Base-by-base conservation (phyloP, 2,888 invertebrate species). In the Lasioglossum figueresi region DNA sequence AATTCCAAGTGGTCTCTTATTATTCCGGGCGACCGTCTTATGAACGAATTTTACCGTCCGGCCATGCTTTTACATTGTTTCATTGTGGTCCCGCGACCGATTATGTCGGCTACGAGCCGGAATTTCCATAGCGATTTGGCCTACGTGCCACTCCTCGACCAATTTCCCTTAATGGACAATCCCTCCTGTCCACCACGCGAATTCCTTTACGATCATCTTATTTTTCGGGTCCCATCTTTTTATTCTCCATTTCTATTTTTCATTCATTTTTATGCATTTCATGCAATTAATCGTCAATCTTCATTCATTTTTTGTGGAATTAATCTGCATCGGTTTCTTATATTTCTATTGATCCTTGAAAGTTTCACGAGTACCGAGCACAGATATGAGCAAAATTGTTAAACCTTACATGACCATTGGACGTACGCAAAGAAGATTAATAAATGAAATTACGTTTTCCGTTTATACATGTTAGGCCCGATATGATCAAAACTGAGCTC, bases 1-100 rank as follows among this genome's bases (percentile, higher is more conserved):
- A 90, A 91, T 91, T 77, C 70, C 84, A 91, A 90, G 83, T 85
- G 89, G 77, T 80, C 84, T 48, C 72, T 91, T 85, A 80, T 79
- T 85, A 91, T 91, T 91, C 91, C 48, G 79, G 56, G 68, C 83
- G 56, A 82, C 77, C 79, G 70, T 78, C 78, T 81, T 82, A 78
- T 71, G 80, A 74, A 86, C 89, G 84, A 88, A 86, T 84, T 85
- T 82, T 77, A 78, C 75, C 85, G 66, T 71, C 68, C 68, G 79
- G 80, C 68, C 37, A 71, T 52, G 71, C 81, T 76, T 79, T 79
- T 76, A 87, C 79, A 80, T 83, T 75, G 80, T 84, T 59, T 56
- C 48, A 70, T 68, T 76, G 68, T 73, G 56, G 74, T 56, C 71
- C 12, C 52, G n/a, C 23, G 34, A 70, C 43, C 31, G 63, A 79